phyloP scores from a whole-genome alignment of 2,797 vertebrate species.

The Epinephelus malabaricus region DNA sequence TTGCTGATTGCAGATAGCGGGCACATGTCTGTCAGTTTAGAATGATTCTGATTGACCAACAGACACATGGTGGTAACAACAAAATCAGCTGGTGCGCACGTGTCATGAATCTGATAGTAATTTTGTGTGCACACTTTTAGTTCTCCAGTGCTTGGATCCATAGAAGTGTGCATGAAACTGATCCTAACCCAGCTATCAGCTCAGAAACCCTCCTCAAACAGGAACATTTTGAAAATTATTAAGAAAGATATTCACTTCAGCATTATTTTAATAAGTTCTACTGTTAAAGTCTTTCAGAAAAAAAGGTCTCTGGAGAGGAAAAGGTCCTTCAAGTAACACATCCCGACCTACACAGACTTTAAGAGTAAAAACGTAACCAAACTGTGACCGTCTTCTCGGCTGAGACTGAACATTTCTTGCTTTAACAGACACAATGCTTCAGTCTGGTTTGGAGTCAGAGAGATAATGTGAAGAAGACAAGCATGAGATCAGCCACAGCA shows the following conservation, averaged over 20 bases:
- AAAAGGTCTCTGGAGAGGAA: neutral
- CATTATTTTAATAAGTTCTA: neutral
- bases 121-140: too few species aligned
- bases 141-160: neutral
- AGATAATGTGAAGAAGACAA: neutral
- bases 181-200: neutral
- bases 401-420: neutral
- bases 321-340: neutral
- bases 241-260: neutral
- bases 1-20: too few species aligned
- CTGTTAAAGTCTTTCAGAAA: neutral
- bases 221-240: too few species aligned
- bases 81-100: too few species aligned
- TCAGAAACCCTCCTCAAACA: neutral
- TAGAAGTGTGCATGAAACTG: neutral
- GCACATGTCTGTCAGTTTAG: too few species aligned
- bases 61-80: too few species aligned
- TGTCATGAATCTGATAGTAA: too few species aligned
- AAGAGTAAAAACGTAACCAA: neutral
- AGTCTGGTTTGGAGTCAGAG: constrained; percentile 1
- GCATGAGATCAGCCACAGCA: neutral
- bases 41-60: too few species aligned
- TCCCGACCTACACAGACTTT: neutral
- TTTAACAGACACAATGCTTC: neutral
- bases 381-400: neutral